Conservation (phyloP, 2,797 vertebrate species). For the Glossophaga mutica region DNA sequence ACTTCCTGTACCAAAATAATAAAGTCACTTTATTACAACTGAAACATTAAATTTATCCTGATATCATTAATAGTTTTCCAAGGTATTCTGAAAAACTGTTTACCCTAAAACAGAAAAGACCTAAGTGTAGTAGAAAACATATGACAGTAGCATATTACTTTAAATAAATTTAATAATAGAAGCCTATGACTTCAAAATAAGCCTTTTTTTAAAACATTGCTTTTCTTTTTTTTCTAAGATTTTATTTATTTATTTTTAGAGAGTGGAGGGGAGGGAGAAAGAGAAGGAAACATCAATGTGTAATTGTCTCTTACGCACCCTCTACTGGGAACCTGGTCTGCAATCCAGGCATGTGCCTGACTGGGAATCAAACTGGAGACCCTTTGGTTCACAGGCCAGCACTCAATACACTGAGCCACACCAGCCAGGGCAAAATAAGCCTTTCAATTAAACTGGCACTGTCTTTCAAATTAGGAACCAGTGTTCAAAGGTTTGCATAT, state of each 20-base stretch:
- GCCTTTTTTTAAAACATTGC: background rate
- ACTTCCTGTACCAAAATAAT: slow-evolving; percentile 83
- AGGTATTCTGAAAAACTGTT: background rate
- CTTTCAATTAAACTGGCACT: background rate
- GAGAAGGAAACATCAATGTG: no score
- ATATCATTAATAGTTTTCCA: background rate
- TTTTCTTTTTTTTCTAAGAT: no score
- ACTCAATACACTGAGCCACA: background rate
- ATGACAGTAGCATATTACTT: background rate
- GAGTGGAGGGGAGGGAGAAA: no score
- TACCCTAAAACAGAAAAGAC: background rate
- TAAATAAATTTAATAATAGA: background rate
- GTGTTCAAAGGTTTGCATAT: background rate
- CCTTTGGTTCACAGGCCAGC: no score
- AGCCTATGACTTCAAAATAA: background rate
- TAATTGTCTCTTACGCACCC: no score
- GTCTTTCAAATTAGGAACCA: background rate
- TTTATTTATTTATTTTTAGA: no score
- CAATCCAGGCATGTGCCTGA: no score
- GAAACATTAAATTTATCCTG: background rate
- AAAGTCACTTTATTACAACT: background rate
- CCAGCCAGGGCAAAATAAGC: background rate
- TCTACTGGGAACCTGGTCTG: no score
- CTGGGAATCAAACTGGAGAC: no score
- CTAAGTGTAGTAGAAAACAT: background rate